These are phyloP conservation scores for Gallinago jamesoni DNA, from an alignment of 2,113 vertebrate genomes.

Conservation along the genomic window DNA sequence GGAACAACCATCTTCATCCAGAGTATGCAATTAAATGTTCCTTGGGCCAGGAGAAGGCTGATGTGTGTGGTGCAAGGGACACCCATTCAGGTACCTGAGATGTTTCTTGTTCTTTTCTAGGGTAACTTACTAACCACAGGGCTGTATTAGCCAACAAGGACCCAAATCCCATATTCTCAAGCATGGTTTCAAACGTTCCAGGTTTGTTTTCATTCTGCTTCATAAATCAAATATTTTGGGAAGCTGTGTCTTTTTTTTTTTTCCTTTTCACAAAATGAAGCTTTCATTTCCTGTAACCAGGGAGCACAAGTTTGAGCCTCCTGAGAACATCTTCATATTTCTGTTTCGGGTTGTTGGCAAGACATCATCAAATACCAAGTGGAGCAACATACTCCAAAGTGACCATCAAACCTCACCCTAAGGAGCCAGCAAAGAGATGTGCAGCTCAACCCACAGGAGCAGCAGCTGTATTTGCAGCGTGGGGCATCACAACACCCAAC, in stretches of 20 bases:
- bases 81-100: background rate
- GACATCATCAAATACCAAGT: background rate
- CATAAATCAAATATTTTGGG: background rate
- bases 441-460: background rate
- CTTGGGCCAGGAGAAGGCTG: background rate
- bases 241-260: background rate
- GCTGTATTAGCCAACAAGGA: background rate
- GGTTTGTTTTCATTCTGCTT: background rate
- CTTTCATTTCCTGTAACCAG: background rate
- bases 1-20: background rate
- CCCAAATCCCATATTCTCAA: background rate
- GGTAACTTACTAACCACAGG: background rate
- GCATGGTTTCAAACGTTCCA: background rate
- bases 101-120: background rate
- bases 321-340: background rate
- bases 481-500: background rate
- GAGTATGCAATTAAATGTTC: background rate
- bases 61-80: background rate
- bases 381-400: background rate
- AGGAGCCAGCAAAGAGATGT: background rate
- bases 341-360: background rate
- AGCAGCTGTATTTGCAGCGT: background rate
- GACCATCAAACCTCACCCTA: background rate
- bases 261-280: background rate
- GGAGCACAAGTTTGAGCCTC: background rate